These are phyloP conservation scores for Erythrocercus mccallii DNA, from an alignment of 2,113 vertebrate genomes.

Conservation along the genomic window DNA sequence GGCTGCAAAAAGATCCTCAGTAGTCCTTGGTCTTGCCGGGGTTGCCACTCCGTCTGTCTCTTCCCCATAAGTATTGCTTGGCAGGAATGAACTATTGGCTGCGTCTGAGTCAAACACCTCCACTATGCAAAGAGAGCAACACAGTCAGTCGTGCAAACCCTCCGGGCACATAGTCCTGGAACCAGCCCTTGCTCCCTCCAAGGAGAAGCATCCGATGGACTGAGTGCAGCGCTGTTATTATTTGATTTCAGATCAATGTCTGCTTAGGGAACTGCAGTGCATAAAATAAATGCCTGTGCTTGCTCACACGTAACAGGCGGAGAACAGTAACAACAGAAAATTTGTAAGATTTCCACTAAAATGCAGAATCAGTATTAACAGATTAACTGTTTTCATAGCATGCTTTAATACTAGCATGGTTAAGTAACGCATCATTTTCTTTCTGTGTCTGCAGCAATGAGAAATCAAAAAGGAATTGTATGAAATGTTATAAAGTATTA, in stretches of 20 bases:
- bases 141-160: not conserved
- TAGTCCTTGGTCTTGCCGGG: slow-evolving; percentile 87
- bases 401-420: not conserved
- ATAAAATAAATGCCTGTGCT: not conserved
- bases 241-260: not conserved
- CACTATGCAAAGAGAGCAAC: slow-evolving; percentile 64
- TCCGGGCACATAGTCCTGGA: not conserved
- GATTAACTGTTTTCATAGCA: not conserved
- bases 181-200: not conserved
- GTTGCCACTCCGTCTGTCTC: slow-evolving; percentile 76
- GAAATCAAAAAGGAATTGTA: not conserved
- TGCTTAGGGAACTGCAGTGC: not conserved
- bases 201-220: not conserved
- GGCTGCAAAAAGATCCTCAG: slow-evolving; percentile 95
- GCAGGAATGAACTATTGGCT: slow-evolving; percentile 60
- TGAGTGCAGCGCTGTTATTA: not conserved
- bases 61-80: slow-evolving; percentile 60
- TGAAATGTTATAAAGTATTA: not conserved
- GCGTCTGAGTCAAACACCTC: slow-evolving; percentile 79
- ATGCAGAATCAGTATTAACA: not conserved
- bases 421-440: not conserved
- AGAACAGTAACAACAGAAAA: not conserved
- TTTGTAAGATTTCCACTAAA: not conserved
- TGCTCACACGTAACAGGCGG: not conserved
- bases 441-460: not conserved